A percentile compares a stretch with the other conserved stretches of the same genome.
Evolutionary conservation across 1,140 invertebrate species (phyloP).

Genomic region (Andricus grossulariae): DNA sequence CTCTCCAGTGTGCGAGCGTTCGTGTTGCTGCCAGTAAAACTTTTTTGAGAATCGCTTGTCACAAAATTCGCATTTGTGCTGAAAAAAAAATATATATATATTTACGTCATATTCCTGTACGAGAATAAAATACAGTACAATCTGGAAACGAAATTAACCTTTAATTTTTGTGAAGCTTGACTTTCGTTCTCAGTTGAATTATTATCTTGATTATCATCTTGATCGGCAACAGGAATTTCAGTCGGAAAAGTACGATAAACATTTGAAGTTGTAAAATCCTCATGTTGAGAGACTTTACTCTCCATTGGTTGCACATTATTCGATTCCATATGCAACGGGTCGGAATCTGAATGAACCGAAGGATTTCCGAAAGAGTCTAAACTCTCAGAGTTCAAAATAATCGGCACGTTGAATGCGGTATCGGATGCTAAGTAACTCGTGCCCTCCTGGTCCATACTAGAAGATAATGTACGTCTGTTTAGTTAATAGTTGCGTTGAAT

Average conservation of each 20-base stretch:
- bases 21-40: constrained; percentile 77
- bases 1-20: constrained; percentile 79
- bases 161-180: constrained; percentile 67
- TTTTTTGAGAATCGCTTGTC: constrained; percentile 77
- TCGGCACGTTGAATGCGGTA: constrained; percentile 68
- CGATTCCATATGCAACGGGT: constrained; percentile 57
- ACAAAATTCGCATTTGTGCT: constrained; percentile 76
- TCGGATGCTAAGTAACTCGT: constrained; percentile 68
- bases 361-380: constrained; percentile 64
- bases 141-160: constrained; percentile 51
- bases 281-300: constrained; percentile 50
- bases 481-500: no score
- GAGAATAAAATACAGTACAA: constrained; percentile 29
- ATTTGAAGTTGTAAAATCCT: constrained; percentile 8
- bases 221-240: constrained; percentile 12
- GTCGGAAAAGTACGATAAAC: background rate
- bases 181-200: constrained; percentile 42
- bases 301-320: constrained; percentile 54
- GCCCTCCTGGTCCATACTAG: constrained; percentile 70
- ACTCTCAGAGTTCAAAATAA: constrained; percentile 68
- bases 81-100: constrained; percentile 48
- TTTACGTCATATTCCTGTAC: constrained; percentile 31
- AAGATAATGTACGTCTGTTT: constrained; percentile 34
- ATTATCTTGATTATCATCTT: constrained; percentile 50
- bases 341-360: constrained; percentile 51